phyloP scores from a whole-genome alignment of 2,113 vertebrate genomes.

The Eleginops maclovinus region DNA sequence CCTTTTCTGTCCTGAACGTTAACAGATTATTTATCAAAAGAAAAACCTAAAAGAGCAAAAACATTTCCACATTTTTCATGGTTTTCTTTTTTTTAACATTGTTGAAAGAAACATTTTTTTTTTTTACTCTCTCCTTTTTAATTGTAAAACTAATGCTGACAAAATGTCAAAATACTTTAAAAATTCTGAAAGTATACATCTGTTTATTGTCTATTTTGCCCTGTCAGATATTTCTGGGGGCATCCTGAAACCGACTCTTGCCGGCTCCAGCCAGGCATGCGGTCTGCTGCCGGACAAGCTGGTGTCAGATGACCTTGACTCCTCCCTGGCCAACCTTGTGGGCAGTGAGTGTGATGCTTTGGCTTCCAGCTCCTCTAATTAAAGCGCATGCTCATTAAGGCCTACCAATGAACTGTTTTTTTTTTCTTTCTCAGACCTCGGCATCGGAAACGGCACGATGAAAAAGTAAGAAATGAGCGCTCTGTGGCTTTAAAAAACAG shows the following conservation, averaged over 20 bases:
- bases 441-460: conserved; percentile 97
- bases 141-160: not conserved
- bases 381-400: conserved; percentile 19
- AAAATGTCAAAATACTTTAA: not conserved
- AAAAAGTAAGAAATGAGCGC: conserved; percentile 90
- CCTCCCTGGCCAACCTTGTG: conserved; percentile 97
- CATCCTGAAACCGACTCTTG: conserved; percentile 95
- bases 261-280: conserved; percentile 89
- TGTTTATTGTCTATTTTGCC: not conserved
- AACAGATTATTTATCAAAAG: no score
- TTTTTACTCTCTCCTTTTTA: not conserved
- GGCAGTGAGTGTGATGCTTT: conserved; percentile 90
- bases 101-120: no score
- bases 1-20: no score
- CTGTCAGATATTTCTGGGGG: conserved; percentile 88
- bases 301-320: conserved; percentile 97
- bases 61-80: no score
- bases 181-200: not conserved
- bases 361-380: conserved; percentile 1
- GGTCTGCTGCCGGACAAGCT: conserved; percentile 92
- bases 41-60: no score
- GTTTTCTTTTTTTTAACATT: no score
- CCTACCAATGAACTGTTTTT: not conserved
- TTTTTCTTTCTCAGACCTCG: conserved; percentile 86
- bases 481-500: not conserved